phyloP scores from a whole-genome alignment of 2,888 invertebrate genomes.

The Sinodicranocentrus sp. region DNA sequence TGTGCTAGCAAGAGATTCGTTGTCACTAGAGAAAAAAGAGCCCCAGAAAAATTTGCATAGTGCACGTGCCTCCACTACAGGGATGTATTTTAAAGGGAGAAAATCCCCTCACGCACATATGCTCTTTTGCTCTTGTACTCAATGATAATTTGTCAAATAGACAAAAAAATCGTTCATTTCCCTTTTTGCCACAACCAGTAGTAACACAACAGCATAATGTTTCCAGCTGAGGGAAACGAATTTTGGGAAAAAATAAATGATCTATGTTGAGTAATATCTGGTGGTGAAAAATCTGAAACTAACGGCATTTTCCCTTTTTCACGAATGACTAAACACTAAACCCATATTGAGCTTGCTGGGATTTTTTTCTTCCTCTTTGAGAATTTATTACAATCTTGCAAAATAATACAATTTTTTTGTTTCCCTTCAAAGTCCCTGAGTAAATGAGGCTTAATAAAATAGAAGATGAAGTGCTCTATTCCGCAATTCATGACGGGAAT shows the following conservation, averaged over 20 bases:
- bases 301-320: too few relatives aligned
- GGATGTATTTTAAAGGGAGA: not conserved
- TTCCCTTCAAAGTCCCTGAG: not conserved
- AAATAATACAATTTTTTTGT: too few relatives aligned
- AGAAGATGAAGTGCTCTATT: not conserved
- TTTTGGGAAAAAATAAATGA: not conserved
- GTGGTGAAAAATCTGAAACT: too few relatives aligned
- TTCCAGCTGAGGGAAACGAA: constrained; percentile 22
- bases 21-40: not conserved
- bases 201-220: too few relatives aligned
- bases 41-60: constrained; percentile 22
- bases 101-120: not conserved
- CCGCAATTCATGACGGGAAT: not conserved
- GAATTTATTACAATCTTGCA: too few relatives aligned
- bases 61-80: constrained; percentile 14
- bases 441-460: constrained; percentile 14
- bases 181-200: constrained; percentile 3
- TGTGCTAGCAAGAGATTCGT: too few relatives aligned
- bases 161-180: constrained; percentile 3
- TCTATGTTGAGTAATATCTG: too few relatives aligned
- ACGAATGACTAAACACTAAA: not conserved
- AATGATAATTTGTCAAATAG: constrained; percentile 16
- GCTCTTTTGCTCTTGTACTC: not conserved
- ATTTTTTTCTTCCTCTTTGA: too few relatives aligned
- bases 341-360: constrained; percentile 5